Evolutionary conservation across 2,113 vertebrate genomes (phyloP), one percentile per base, ranked within the genome.

Genomic region (Perca flavescens): DNA sequence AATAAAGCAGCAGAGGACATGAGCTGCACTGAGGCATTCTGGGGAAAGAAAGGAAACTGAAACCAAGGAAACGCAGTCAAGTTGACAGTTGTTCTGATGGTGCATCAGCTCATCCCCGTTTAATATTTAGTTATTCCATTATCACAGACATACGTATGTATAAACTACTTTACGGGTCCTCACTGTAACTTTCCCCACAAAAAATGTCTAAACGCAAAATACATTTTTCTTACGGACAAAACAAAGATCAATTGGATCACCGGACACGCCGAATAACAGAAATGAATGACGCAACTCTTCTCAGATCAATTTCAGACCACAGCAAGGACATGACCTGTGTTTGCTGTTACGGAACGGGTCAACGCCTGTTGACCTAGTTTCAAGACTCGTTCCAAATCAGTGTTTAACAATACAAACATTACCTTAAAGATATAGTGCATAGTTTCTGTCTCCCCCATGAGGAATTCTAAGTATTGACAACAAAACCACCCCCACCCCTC

Each of bases 1-100:
- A 93, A 90, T 88, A 77, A 89, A 88, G 88, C 89, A 64, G 83
- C 76, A 67, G 89, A 90, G 82, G 88, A 93, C 88, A 93, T 19
- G 88, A 86, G 80, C 84, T 49, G 82, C 83, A 89, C 86, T 4
- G 79, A 90, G 82, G 64, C 74, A 86, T 89, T 87, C 67, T 71
- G 77, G 70, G 64, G 75, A 78, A 84, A 87, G 77, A 76, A 82
- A 88, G 76, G 75, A 80, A 84, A 84, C 69, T 65, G 82, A 85
- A 83, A 85, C 2, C 14, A 47, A 88, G 65, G 78, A 89, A 62
- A 49, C 21, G 46, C 57, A 74, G 62, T 43, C 40, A 43, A 43
- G 40, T 66, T 13, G 67, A 79, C 56, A 34, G 76, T 65, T 74
- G 62, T 63, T 75, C 74, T 57, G 73, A 80, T 65, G 64, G 70